phyloP scores from a whole-genome alignment of 2,113 vertebrate genomes.

The Neolamprologus hecqui region DNA sequence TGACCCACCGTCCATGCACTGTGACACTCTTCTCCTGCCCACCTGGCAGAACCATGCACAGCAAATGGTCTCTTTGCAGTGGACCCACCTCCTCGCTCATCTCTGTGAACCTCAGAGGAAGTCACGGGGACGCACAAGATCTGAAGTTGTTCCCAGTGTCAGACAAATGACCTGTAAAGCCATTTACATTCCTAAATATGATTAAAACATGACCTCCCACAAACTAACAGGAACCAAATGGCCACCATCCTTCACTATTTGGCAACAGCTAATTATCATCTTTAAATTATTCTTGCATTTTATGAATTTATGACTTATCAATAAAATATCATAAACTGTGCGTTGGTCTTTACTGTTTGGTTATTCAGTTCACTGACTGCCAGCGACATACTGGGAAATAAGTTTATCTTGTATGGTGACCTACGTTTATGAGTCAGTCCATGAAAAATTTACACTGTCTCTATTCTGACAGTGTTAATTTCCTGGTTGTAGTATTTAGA shows the following conservation, averaged over 20 bases:
- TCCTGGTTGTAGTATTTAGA: not conserved
- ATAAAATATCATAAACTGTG: not conserved
- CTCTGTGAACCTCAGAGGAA: conserved; percentile 6
- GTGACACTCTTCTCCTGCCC: conserved; percentile 76
- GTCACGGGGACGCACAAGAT: conserved; percentile 15
- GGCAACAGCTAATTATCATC: not conserved
- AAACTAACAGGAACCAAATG: not conserved
- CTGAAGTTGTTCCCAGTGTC: conserved; percentile 40
- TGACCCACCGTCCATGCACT: conserved; percentile 79
- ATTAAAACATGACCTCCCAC: not conserved
- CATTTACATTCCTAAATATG: not conserved
- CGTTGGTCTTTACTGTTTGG: not conserved
- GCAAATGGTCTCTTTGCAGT: conserved; percentile 73
- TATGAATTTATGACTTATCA: not conserved
- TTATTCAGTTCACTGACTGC: not conserved
- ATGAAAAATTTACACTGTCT: not conserved
- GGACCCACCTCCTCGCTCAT: conserved; percentile 81
- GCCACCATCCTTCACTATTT: not conserved
- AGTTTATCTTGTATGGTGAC: not conserved
- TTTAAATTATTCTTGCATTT: not conserved
- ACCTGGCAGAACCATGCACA: conserved; percentile 82
- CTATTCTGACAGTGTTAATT: not conserved
- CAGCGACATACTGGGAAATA: not conserved
- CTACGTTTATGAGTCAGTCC: not conserved
- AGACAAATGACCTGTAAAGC: conserved; percentile 65